phyloP scores from a whole-genome alignment of 2,888 invertebrate genomes.

The Drosophila parthenogenetica region DNA sequence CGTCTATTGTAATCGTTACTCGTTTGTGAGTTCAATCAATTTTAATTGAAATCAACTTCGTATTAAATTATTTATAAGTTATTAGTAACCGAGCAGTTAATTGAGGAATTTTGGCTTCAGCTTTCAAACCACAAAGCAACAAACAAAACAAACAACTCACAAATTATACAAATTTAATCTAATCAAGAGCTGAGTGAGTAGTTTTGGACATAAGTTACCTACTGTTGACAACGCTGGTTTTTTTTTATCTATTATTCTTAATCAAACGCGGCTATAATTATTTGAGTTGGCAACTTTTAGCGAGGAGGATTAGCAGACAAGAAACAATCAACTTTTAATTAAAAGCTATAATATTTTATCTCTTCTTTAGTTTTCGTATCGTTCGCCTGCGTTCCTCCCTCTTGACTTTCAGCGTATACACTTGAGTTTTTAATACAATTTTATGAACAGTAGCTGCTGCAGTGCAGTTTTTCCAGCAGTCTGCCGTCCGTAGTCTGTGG shows the following conservation, averaged over 20 bases:
- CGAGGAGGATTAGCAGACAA: background rate
- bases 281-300: background rate
- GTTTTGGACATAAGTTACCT: background rate
- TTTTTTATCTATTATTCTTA: conserved; percentile 6
- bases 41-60: conserved; percentile 55
- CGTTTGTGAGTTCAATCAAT: conserved; percentile 30
- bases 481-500: background rate
- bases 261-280: background rate
- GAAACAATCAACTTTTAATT: conserved; percentile 61
- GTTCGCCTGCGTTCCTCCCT: conserved; percentile 4
- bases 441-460: conserved; percentile 46
- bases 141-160: background rate
- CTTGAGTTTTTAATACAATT: conserved; percentile 54
- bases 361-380: conserved; percentile 8
- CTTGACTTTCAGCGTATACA: conserved; percentile 11
- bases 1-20: conserved; percentile 10
- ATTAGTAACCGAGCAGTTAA: conserved; percentile 41
- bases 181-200: background rate
- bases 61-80: conserved; percentile 58
- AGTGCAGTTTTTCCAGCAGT: no score
- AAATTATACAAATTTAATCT: background rate
- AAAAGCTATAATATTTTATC: conserved; percentile 34
- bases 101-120: conserved; percentile 3
- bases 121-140: background rate
- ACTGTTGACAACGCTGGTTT: background rate